Conservation (phyloP, 2,797 vertebrate genomes). For the Platalea minor region DNA sequence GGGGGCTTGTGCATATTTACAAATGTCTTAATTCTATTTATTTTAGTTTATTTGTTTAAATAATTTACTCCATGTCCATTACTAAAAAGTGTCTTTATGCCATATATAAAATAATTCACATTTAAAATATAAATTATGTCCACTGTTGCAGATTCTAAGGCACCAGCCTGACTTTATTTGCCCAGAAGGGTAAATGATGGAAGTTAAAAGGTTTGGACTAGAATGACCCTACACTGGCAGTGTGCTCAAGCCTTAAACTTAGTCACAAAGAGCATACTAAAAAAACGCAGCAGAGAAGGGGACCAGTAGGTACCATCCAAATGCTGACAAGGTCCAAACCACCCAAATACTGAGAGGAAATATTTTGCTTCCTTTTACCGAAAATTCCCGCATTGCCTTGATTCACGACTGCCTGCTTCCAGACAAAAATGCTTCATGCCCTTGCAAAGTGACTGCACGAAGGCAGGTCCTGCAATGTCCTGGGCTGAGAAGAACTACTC, state of each 20-base stretch:
- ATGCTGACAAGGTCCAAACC: background rate
- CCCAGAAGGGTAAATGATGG: background rate
- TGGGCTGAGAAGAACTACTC: background rate
- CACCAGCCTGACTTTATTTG: background rate
- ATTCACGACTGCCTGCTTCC: background rate
- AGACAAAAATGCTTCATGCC: background rate
- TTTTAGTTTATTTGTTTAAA: background rate
- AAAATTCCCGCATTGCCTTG: background rate
- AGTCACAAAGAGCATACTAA: background rate
- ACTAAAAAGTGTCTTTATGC: background rate
- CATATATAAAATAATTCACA: background rate
- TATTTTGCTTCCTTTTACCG: background rate
- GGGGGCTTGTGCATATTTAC: background rate
- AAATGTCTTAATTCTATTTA: background rate
- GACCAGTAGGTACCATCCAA: background rate
- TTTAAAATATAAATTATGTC: background rate
- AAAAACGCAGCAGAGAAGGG: background rate
- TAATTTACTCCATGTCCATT: background rate
- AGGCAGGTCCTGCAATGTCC: background rate
- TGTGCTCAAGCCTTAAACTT: background rate
- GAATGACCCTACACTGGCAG: background rate
- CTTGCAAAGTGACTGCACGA: background rate
- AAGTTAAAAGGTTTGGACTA: background rate
- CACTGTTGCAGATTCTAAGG: background rate
- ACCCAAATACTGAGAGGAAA: background rate